Conservation (phyloP, 2,888 invertebrate species). For the Hyles lineata region DNA sequence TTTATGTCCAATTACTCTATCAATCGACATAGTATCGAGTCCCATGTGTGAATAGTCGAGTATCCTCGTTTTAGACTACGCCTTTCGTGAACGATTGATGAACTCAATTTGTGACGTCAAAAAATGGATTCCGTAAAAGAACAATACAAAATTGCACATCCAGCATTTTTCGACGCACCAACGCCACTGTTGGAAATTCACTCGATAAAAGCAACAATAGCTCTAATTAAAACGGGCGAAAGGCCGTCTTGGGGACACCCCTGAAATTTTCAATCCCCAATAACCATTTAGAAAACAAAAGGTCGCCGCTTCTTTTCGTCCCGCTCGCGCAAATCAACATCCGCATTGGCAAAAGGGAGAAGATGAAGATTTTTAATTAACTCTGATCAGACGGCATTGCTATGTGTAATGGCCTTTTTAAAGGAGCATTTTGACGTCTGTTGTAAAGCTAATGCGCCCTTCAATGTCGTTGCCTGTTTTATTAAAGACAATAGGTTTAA, state of each 20-base stretch:
- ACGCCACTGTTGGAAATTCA: conserved; percentile 53
- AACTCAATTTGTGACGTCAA: not conserved
- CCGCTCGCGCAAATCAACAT: conserved; percentile 45
- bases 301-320: conserved; percentile 46
- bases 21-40: not conserved
- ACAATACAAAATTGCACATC: conserved; percentile 54
- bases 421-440: conserved; percentile 27
- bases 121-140: conserved; percentile 20
- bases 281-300: conserved; percentile 57
- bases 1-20: too few relatives aligned
- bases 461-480: conserved; percentile 1
- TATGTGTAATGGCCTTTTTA: conserved; percentile 56
- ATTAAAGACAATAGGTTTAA: not conserved
- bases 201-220: conserved; percentile 52
- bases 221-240: conserved; percentile 56
- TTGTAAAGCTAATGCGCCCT: conserved; percentile 25
- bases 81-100: not conserved
- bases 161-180: conserved; percentile 27
- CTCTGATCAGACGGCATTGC: conserved; percentile 51
- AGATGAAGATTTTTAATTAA: conserved; percentile 55
- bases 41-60: not conserved
- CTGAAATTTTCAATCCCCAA: conserved; percentile 52
- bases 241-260: conserved; percentile 52
- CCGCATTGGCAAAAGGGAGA: conserved; percentile 45
- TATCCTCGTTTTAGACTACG: not conserved